A percentile compares a stretch with the other conserved stretches of the same genome.
phyloP scores from a whole-genome alignment of 2,797 vertebrate species.

The Chromobotia macracanthus region DNA sequence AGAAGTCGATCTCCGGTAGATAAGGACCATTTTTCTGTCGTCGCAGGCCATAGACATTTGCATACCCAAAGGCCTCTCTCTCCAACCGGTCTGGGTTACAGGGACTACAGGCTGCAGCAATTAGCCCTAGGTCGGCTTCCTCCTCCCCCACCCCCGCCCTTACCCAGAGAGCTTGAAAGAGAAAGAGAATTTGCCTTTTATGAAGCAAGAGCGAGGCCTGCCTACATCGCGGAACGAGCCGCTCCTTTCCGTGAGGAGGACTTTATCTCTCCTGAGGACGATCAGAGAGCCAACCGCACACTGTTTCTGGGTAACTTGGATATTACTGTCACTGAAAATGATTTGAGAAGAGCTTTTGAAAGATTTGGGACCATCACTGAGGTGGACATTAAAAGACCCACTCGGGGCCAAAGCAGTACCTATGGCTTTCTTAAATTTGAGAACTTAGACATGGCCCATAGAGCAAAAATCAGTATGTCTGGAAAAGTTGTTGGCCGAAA shows the following conservation, averaged over 20 bases:
- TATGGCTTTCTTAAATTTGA: slow-evolving; percentile 98
- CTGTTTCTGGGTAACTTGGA: slow-evolving; percentile 97
- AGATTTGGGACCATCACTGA: slow-evolving; percentile 95
- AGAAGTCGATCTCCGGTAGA: slow-evolving; percentile 89
- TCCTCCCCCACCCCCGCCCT: slow-evolving; percentile 88
- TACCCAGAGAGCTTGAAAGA: slow-evolving; percentile 92
- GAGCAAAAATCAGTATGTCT: slow-evolving; percentile 96
- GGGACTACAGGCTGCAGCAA: slow-evolving; percentile 95
- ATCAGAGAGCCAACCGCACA: slow-evolving; percentile 95
- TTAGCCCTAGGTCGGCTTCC: slow-evolving; percentile 90
- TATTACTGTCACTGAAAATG: slow-evolving; percentile 90
- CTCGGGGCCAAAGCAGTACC: slow-evolving; percentile 89
- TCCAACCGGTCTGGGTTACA: slow-evolving; percentile 88
- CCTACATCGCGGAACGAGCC: slow-evolving; percentile 86
- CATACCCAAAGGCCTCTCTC: slow-evolving; percentile 87
- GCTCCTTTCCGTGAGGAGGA: slow-evolving; percentile 91
- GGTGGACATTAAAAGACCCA: slow-evolving; percentile 94
- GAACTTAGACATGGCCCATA: slow-evolving; percentile 97
- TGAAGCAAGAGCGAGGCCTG: slow-evolving; percentile 87
- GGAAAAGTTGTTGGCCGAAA: slow-evolving; percentile 94
- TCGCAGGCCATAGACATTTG: slow-evolving; percentile 80
- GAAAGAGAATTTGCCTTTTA: slow-evolving; percentile 90
- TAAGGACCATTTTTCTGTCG: slow-evolving; percentile 83
- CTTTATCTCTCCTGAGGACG: slow-evolving; percentile 94
- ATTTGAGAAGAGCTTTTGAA: slow-evolving; percentile 91